Evolutionary conservation across 2,888 invertebrate genomes (phyloP), one percentile per base, ranked within the genome.

Genomic region (Rhodophaea formosa): DNA sequence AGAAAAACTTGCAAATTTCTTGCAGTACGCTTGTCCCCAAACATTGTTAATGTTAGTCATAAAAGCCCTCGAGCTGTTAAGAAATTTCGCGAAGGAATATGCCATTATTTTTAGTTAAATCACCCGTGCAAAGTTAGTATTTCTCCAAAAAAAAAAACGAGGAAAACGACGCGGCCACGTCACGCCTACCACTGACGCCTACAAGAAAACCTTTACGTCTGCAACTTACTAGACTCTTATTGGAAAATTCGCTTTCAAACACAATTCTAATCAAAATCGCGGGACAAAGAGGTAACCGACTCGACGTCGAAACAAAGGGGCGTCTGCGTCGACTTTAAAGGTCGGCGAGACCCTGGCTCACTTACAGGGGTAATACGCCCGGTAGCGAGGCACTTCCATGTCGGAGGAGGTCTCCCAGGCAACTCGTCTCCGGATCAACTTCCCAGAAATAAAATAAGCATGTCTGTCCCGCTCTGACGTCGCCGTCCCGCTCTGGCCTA

Each of bases 301-400:
- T 29, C 55, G 54, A 51, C 32, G 35, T 51, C 35, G 35, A 17
- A 51, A 43, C 49, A 15, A 39, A 57, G 49, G 14, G 30, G 54
- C 15, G 53, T 53, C 32, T 15, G 10, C 51, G 14, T 5, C 17
- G 32, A 15, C 5, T 16, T 39, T 35, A 17, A 51, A 35, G 51
- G 51, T 59, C 54, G 61, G 56, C 47, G 53, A 56, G 55, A 53
- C 55, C 45, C 45, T 61, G 67, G 63, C 69, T 35, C 67, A 88
- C 88, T 91, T 82, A 91, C 91, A 90, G 71, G 91, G 85, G 86
- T 86, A 91, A 71, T 81, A 88, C 45, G 90, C 83, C 62, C 92
- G 87, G 82, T 87, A 90, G 47, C 91, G 85, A 65, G 91, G 89
- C 89, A 91, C 90, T 86, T 92, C 92, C 92, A 92, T 92, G 67